Percentiles rank a stretch among this genome's conserved stretches.
These are phyloP conservation scores for Drosophila tani DNA, from an alignment of 1,140 invertebrate species.

Conservation along the genomic window DNA sequence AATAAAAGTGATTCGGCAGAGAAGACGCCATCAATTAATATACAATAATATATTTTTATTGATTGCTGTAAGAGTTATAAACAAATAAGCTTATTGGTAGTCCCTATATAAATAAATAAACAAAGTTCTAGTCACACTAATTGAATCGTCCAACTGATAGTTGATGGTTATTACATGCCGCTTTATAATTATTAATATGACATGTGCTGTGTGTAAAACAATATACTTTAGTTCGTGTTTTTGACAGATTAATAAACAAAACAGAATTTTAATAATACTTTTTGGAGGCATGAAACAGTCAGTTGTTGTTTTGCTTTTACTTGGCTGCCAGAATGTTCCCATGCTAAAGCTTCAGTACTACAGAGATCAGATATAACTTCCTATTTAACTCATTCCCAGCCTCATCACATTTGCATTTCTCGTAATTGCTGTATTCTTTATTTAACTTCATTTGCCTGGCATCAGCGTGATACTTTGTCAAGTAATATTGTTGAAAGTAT, in stretches of 20 bases:
- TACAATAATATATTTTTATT: neutral
- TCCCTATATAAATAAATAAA: neutral
- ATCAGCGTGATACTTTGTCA: conserved; percentile 9
- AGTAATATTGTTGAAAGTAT: conserved; percentile 36
- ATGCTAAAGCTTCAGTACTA: neutral
- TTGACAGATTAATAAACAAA: neutral
- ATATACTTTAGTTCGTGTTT: neutral
- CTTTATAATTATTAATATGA: neutral
- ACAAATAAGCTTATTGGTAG: no score
- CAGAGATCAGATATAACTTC: conserved; percentile 11
- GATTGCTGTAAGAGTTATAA: neutral
- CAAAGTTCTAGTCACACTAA: no score
- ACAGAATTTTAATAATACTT: neutral
- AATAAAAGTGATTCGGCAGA: conserved; percentile 28
- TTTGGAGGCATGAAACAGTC: no score
- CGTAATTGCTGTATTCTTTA: conserved; percentile 30
- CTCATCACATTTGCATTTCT: conserved; percentile 28
- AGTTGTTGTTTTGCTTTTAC: no score
- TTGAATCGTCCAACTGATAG: neutral
- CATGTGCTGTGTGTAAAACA: neutral
- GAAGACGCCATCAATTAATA: neutral
- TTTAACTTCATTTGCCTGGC: conserved; percentile 19
- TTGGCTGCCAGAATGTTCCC: neutral
- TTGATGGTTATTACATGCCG: neutral
- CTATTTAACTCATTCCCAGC: conserved; percentile 29